Conservation (phyloP, 1,140 invertebrate genomes). For the Drosophila mayri region DNA sequence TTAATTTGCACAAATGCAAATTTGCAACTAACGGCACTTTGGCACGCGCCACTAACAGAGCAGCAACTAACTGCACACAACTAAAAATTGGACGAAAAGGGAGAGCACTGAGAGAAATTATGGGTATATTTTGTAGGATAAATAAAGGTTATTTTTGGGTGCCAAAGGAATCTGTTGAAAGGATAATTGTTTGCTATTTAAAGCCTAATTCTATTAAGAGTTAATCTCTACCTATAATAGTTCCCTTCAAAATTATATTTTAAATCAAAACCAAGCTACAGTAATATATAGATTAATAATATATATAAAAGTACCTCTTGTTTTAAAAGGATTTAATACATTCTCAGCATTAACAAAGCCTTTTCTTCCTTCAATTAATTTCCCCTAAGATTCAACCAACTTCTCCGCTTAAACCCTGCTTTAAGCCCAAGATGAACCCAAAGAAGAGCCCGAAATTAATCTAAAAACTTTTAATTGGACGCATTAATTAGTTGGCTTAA, state of each 20-base stretch:
- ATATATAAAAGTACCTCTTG: neutral
- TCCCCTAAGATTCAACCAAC: neutral
- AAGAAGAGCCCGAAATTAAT: slow-evolving; percentile 1
- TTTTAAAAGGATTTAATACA: neutral
- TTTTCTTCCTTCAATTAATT: no score
- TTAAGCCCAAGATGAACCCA: neutral
- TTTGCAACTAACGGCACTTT: slow-evolving; percentile 75
- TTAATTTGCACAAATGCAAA: slow-evolving; percentile 83
- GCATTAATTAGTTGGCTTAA: slow-evolving; percentile 20
- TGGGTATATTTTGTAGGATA: neutral
- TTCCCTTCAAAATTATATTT: neutral
- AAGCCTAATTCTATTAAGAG: neutral
- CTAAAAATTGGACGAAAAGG: slow-evolving; percentile 11
- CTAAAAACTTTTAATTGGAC: slow-evolving; percentile 12
- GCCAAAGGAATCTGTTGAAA: neutral
- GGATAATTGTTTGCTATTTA: neutral
- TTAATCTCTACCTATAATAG: neutral
- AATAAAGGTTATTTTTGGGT: neutral
- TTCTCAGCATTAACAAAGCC: neutral
- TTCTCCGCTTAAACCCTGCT: accelerated
- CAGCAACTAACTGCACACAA: slow-evolving; percentile 36
- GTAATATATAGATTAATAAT: neutral
- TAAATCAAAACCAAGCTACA: neutral
- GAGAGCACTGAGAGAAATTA: slow-evolving; percentile 11
- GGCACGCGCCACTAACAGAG: slow-evolving; percentile 68